Percentiles rank a stretch among this genome's conserved stretches.
phyloP scores from a whole-genome alignment of 2,797 vertebrate genomes.

The Micropoecilia bifurca region DNA sequence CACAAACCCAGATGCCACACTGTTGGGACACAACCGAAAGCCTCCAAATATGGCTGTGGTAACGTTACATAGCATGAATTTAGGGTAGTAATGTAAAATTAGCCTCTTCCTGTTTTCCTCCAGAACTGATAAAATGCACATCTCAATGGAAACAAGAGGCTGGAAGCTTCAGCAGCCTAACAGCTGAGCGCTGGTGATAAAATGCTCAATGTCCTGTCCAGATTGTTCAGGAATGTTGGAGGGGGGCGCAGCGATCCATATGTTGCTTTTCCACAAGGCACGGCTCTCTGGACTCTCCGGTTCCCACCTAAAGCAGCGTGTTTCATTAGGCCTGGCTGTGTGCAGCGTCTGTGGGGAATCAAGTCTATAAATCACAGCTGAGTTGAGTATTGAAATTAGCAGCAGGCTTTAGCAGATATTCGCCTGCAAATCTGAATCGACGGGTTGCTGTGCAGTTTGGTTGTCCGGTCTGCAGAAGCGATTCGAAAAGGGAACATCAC shows the following conservation, averaged over 20 bases:
- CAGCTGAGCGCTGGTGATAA: constrained; percentile 64
- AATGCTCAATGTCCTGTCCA: constrained; percentile 76
- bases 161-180: constrained; percentile 46
- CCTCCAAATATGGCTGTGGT: constrained; percentile 17
- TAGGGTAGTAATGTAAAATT: constrained; percentile 15
- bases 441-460: constrained; percentile 30
- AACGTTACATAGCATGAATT: constrained; percentile 29
- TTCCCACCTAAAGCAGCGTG: constrained; percentile 69
- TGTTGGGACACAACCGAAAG: constrained; percentile 5
- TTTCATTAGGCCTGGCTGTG: constrained; percentile 72
- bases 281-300: constrained; percentile 56
- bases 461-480: constrained; percentile 22
- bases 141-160: constrained; percentile 42
- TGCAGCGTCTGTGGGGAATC: constrained; percentile 59
- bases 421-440: constrained; percentile 52
- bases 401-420: constrained; percentile 43
- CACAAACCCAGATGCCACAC: not conserved
- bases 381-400: constrained; percentile 70
- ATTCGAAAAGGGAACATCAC: constrained; percentile 22
- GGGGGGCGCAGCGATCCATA: constrained; percentile 69
- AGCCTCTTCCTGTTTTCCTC: constrained; percentile 48
- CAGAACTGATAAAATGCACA: constrained; percentile 48
- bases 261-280: constrained; percentile 67
- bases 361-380: constrained; percentile 70
- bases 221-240: constrained; percentile 79